Evolutionary conservation across 2,888 invertebrate species (phyloP).

Genomic region (Trichopoda pennipes): DNA sequence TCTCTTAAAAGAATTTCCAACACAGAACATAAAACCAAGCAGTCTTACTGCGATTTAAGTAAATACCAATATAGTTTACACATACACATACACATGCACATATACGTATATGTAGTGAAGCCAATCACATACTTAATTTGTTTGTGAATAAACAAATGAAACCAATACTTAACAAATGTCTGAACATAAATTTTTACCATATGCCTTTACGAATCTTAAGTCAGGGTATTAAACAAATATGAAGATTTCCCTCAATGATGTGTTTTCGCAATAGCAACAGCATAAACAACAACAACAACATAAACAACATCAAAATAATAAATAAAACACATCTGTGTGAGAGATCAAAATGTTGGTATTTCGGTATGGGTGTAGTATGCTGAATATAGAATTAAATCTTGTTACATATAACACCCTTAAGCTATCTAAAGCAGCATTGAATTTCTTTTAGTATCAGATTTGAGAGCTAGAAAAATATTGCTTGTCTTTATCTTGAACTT

Average conservation of each 20-base stretch:
- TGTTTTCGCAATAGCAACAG: background rate
- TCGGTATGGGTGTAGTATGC: constrained; percentile 28
- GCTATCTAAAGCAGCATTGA: constrained; percentile 51
- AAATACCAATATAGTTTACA: too few relatives aligned
- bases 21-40: background rate
- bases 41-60: constrained; percentile 3
- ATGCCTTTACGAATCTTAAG: constrained; percentile 27
- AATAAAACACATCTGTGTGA: constrained; percentile 42
- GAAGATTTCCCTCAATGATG: constrained; percentile 42
- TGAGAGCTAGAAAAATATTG: constrained; percentile 55
- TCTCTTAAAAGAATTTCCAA: constrained; percentile 1
- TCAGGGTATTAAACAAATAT: constrained; percentile 16
- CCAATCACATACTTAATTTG: constrained; percentile 52
- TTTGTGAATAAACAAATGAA: constrained; percentile 64
- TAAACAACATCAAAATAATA: background rate
- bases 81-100: background rate
- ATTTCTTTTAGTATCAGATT: constrained; percentile 55
- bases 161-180: constrained; percentile 69
- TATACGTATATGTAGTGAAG: background rate
- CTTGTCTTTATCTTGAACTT: constrained; percentile 67
- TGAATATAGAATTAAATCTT: constrained; percentile 37
- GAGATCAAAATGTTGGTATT: constrained; percentile 37
- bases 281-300: background rate
- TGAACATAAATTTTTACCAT: constrained; percentile 60
- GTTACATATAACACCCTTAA: constrained; percentile 63